phyloP scores from a whole-genome alignment of 2,797 vertebrate genomes.

The Denticeps clupeoides region DNA sequence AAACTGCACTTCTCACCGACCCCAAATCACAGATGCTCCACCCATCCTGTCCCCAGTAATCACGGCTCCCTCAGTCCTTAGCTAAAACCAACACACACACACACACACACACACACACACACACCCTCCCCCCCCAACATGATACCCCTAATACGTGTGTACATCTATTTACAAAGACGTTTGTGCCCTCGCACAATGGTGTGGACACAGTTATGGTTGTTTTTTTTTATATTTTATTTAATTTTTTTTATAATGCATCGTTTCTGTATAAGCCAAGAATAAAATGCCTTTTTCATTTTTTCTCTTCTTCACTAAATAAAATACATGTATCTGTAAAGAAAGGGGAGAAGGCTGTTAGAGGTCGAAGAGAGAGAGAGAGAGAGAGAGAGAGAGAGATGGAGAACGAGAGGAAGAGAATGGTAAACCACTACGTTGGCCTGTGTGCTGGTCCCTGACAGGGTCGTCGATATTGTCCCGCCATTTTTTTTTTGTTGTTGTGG shows the following conservation, averaged over 20 bases:
- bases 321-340: slow-evolving; percentile 64
- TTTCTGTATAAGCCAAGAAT: slow-evolving; percentile 72
- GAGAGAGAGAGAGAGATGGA: slow-evolving; percentile 30
- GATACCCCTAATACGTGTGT: slow-evolving; percentile 59
- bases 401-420: background rate
- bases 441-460: slow-evolving; percentile 29
- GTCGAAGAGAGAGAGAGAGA: too few species aligned
- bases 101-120: slow-evolving; percentile 39
- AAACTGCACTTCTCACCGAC: too few species aligned
- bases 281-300: slow-evolving; percentile 55
- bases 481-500: slow-evolving; percentile 5
- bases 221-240: slow-evolving; percentile 13
- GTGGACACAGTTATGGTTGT: slow-evolving; percentile 30
- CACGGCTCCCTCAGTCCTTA: background rate
- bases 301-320: slow-evolving; percentile 66
- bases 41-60: slow-evolving; percentile 2
- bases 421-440: slow-evolving; percentile 51
- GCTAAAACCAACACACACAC: slow-evolving; percentile 12
- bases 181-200: slow-evolving; percentile 45
- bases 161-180: slow-evolving; percentile 77
- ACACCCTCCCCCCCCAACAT: slow-evolving; percentile 41
- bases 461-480: slow-evolving; percentile 25
- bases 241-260: slow-evolving; percentile 65
- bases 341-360: too few species aligned
- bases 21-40: slow-evolving; percentile 44